A percentile compares a stretch with the other conserved stretches of the same genome.
Conservation (phyloP, 2,113 vertebrate genomes). For the Phodopus roborovskii region DNA sequence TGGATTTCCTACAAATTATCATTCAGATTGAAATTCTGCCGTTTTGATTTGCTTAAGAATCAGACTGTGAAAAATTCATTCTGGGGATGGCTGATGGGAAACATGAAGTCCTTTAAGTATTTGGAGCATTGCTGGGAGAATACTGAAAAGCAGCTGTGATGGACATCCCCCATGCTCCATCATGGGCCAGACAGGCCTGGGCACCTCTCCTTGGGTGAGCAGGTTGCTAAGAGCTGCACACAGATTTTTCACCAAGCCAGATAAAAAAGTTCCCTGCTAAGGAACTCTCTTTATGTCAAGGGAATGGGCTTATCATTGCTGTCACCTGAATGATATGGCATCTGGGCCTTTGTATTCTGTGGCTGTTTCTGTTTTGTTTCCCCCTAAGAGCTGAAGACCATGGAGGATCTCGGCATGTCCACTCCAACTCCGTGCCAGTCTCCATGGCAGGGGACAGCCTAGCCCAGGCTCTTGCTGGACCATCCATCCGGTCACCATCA, state of each 20-base stretch:
- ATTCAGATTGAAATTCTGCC: conserved; percentile 83
- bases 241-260: conserved; percentile 26
- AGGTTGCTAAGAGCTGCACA: background rate
- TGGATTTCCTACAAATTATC: conserved; percentile 84
- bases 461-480: conserved; percentile 86
- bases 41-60: conserved; percentile 82
- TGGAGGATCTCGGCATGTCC: conserved; percentile 88
- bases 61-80: conserved; percentile 84
- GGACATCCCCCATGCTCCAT: background rate
- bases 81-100: conserved; percentile 71
- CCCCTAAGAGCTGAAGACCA: conserved; percentile 90
- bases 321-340: conserved; percentile 78
- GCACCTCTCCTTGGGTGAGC: background rate
- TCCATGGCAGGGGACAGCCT: conserved; percentile 89
- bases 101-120: conserved; percentile 63
- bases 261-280: conserved; percentile 75
- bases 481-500: conserved; percentile 90
- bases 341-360: conserved; percentile 75
- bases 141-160: background rate
- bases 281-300: conserved; percentile 76
- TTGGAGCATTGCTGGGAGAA: conserved; percentile 50
- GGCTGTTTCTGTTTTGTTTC: conserved; percentile 39
- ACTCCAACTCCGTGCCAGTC: conserved; percentile 88
- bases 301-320: conserved; percentile 76
- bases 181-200: conserved; percentile 42